Evolutionary conservation across 2,888 invertebrate genomes (phyloP), one percentile per base, ranked within the genome.

Genomic region (Kryphioiulus occultus): DNA sequence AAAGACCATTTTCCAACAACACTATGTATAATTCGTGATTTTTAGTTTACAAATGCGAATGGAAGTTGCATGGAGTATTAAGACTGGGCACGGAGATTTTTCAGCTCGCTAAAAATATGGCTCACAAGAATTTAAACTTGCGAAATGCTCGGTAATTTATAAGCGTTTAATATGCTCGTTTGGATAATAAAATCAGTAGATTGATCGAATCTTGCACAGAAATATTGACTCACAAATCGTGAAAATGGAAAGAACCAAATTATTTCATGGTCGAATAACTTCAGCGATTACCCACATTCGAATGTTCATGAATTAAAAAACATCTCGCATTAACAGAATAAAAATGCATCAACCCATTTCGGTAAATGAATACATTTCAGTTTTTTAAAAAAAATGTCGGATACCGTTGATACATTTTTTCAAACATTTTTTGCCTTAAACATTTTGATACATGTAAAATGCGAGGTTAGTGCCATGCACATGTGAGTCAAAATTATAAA

Each of bases 1-100:
- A 59, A 59, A 59, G 59, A 59, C 59, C 59, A 59, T 59, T 59
- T 59, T 59, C 22, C 59, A 59, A 59, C 59, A 59, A 47, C 47
- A 47, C 47, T 17, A 47, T 47, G 15, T n/a, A 53, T 53, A n/a
- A 68, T 68, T 68, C 68, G 68, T 68, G 68, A 68, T 68, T 68
- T 68, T 68, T 68, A 68, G 68, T 68, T 68, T 68, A 68, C 26
- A n/a, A 68, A 26, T n/a, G 26, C 68, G 68, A 68, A 26, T 9
- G 59, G 4, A 68, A 26, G 68, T 26, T 26, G 59, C 7, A 17
- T 59, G 22, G 26, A 12, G 53, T 15, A 42, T 9, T 9, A 42
- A 42, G 9, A 15, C 44, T 44, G 15, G 53, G n/a, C 15, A 53
- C 53, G 53, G 53, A 9, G 59, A 59, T n/a, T 59, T 59, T 59